These are phyloP conservation scores for Burhinus bistriatus DNA, from an alignment of 2,113 vertebrate species.

Conservation along the genomic window DNA sequence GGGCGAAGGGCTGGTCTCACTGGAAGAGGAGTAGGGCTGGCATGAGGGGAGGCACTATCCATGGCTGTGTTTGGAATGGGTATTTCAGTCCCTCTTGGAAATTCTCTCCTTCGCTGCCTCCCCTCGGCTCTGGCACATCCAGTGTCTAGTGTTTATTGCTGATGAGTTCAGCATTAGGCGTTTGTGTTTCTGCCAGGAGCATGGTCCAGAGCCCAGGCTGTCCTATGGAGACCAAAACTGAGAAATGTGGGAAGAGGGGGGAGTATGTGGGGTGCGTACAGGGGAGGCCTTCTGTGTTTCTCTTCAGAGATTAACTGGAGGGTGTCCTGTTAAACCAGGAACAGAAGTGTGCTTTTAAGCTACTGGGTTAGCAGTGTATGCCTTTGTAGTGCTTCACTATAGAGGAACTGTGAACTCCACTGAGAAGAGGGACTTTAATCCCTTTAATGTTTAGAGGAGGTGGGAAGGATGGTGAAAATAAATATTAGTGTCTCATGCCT, in stretches of 20 bases:
- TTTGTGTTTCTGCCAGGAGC: background rate
- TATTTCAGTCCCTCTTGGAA: background rate
- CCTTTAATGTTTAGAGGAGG: background rate
- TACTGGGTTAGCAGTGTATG: background rate
- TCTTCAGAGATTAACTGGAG: background rate
- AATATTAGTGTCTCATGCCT: background rate
- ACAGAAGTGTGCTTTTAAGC: background rate
- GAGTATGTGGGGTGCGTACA: background rate
- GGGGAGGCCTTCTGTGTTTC: background rate
- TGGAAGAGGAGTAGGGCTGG: background rate
- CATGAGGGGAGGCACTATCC: background rate
- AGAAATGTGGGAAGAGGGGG: background rate
- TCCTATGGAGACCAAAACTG: background rate
- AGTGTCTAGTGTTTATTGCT: background rate
- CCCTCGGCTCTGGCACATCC: background rate
- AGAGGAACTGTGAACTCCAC: background rate
- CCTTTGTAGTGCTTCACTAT: background rate
- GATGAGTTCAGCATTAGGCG: background rate
- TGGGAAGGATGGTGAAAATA: background rate
- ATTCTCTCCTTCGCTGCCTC: background rate
- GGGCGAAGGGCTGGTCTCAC: background rate
- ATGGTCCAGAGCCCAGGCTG: background rate
- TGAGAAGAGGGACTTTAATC: background rate
- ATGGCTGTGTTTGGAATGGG: background rate
- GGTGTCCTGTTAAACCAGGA: background rate